Evolutionary conservation across 2,113 vertebrate genomes (phyloP).

Genomic region (Paraplagusia blochii): DNA sequence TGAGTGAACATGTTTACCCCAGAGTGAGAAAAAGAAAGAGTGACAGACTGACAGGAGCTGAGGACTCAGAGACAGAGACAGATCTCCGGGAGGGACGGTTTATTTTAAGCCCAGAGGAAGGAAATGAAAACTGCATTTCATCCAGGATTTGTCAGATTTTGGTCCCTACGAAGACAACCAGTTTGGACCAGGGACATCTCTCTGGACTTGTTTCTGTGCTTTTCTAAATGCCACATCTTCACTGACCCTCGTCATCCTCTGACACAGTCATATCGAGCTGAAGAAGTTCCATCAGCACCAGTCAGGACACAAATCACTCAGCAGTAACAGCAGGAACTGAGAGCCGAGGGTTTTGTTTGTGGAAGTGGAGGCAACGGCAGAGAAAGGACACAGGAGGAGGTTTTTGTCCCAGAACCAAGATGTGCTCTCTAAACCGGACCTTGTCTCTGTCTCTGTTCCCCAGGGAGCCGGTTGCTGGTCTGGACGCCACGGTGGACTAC

Average conservation of each 20-base stretch:
- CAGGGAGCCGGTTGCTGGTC: constrained; percentile 58
- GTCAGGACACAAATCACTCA: background rate
- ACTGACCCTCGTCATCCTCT: background rate
- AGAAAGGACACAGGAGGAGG: background rate
- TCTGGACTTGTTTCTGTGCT: background rate
- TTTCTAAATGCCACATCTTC: constrained; percentile 1
- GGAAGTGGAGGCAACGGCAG: background rate
- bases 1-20: constrained; percentile 53
- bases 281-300: constrained; percentile 25
- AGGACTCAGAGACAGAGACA: constrained; percentile 2
- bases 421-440: constrained; percentile 71
- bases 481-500: constrained; percentile 63
- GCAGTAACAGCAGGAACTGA: background rate
- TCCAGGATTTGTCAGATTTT: background rate
- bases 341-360: too few species aligned
- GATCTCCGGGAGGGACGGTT: constrained; percentile 1
- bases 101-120: constrained; percentile 1
- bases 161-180: constrained; percentile 5
- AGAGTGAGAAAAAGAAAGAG: constrained; percentile 26
- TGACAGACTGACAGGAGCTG: constrained; percentile 1
- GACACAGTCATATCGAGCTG: background rate
- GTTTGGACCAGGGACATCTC: constrained; percentile 14
- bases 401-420: constrained; percentile 20
- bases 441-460: constrained; percentile 71
- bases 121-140: background rate